These are phyloP conservation scores for Brachionus paranguensis DNA, from an alignment of 1,140 invertebrate species.

Conservation along the genomic window DNA sequence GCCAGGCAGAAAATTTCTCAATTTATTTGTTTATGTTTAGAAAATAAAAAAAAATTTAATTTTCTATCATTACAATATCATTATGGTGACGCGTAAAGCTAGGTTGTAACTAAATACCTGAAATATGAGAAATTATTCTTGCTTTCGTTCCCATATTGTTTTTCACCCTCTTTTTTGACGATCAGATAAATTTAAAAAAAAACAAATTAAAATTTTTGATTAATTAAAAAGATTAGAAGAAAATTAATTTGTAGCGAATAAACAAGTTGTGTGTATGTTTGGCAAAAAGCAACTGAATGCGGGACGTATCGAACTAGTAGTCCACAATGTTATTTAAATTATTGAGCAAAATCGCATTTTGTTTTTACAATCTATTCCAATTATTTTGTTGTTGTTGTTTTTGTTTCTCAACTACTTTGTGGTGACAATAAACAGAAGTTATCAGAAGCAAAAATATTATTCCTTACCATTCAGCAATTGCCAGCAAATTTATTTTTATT, in stretches of 20 bases:
- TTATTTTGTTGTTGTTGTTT: background rate
- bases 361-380: background rate
- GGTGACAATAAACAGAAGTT: background rate
- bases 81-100: background rate
- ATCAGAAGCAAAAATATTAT: background rate
- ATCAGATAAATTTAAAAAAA: background rate
- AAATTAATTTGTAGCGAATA: background rate
- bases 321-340: background rate
- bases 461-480: background rate
- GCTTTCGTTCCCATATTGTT: background rate
- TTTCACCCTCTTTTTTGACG: background rate
- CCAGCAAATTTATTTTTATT: background rate
- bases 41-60: background rate
- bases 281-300: background rate
- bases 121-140: background rate
- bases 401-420: background rate
- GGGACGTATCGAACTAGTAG: background rate
- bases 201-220: conserved; percentile 22
- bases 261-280: background rate
- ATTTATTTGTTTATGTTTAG: conserved; percentile 18
- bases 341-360: background rate
- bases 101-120: background rate
- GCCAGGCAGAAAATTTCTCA: conserved; percentile 5
- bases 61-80: background rate
- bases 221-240: conserved; percentile 15